phyloP scores from a whole-genome alignment of 2,888 invertebrate genomes.

The Amaurobius ferox region DNA sequence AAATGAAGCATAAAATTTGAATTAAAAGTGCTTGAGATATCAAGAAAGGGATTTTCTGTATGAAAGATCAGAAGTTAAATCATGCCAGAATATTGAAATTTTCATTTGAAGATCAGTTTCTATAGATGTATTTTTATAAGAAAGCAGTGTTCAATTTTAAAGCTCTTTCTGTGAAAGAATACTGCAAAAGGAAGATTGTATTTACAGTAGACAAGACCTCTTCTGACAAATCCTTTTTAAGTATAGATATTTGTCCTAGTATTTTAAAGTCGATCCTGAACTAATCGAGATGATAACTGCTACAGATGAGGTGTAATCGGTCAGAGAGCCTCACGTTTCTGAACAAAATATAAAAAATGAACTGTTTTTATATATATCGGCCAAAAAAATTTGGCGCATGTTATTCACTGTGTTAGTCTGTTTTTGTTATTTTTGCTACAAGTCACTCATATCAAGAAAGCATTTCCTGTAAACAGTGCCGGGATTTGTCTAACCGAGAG shows the following conservation, averaged over 20 bases:
- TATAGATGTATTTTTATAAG: slow-evolving; percentile 72
- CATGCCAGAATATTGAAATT: slow-evolving; percentile 11
- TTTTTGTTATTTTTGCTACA: slow-evolving; percentile 40
- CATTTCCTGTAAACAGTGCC: slow-evolving; percentile 33
- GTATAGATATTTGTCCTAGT: slow-evolving; percentile 57
- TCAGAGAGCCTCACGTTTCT: slow-evolving; percentile 56
- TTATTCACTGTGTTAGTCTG: slow-evolving; percentile 13
- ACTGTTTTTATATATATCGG: slow-evolving; percentile 19
- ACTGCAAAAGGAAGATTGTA: slow-evolving; percentile 52
- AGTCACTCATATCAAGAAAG: slow-evolving; percentile 66
- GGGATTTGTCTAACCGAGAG: not conserved
- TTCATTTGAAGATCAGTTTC: slow-evolving; percentile 63
- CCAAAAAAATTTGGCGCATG: slow-evolving; percentile 5
- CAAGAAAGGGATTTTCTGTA: not conserved
- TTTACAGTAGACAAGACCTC: slow-evolving; percentile 49
- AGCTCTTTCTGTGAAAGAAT: slow-evolving; percentile 71
- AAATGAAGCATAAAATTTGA: not conserved
- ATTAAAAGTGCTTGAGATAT: slow-evolving; percentile 41
- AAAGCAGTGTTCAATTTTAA: slow-evolving; percentile 64
- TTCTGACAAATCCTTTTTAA: slow-evolving; percentile 65
- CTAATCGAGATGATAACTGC: slow-evolving; percentile 69
- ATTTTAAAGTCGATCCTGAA: slow-evolving; percentile 61
- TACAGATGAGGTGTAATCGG: slow-evolving; percentile 69
- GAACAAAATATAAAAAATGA: slow-evolving; percentile 17
- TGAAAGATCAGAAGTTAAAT: not conserved